Evolutionary conservation across 2,113 vertebrate genomes (phyloP).

Genomic region (Heteronetta atricapilla): DNA sequence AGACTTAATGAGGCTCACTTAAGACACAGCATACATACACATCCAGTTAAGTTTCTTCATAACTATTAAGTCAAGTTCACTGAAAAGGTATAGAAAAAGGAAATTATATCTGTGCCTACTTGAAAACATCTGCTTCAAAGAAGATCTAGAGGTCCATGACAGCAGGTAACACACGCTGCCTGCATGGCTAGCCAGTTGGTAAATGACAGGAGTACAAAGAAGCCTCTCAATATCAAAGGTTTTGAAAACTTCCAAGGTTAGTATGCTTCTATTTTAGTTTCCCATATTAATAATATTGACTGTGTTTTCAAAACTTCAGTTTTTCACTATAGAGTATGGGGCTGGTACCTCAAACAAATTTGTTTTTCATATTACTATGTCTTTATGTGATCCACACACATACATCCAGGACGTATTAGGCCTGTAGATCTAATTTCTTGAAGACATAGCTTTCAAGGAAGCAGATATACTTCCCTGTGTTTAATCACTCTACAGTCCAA

Average conservation of each 20-base stretch:
- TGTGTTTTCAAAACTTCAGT: neutral
- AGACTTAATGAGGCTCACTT: neutral
- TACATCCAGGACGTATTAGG: neutral
- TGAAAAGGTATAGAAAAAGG: neutral
- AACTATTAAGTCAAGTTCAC: neutral
- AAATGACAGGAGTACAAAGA: neutral
- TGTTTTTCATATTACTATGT: neutral
- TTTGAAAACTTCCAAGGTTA: neutral
- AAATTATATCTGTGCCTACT: neutral
- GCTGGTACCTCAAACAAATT: neutral
- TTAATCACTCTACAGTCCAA: neutral
- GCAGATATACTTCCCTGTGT: neutral
- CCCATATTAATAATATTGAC: neutral
- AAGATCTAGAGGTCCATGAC: neutral
- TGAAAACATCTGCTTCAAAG: neutral
- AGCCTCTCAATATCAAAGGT: neutral
- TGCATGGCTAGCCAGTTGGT: neutral
- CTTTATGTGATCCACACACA: neutral
- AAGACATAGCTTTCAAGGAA: neutral
- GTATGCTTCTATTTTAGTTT: neutral
- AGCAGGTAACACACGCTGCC: neutral
- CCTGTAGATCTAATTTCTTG: neutral
- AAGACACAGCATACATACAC: neutral
- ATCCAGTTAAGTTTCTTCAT: neutral
- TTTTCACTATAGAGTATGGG: neutral